phyloP scores from a whole-genome alignment of 2,888 invertebrate species.

The Erebia aethiops region DNA sequence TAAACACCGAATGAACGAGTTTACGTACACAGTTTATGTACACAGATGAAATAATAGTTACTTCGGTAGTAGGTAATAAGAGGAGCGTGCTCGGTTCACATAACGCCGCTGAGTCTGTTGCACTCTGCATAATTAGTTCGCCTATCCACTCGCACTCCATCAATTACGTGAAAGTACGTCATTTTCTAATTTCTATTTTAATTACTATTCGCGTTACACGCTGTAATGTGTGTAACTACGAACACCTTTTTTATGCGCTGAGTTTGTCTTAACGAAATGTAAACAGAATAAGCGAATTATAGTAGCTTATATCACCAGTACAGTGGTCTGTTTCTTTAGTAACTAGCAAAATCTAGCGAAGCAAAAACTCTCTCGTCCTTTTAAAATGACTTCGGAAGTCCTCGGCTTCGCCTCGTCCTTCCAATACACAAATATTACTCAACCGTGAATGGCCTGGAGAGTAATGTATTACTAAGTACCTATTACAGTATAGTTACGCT shows the following conservation, averaged over 20 bases:
- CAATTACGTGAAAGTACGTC: conserved; percentile 67
- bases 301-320: too few species aligned
- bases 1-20: not conserved
- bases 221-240: conserved; percentile 9
- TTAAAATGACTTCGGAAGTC: too few species aligned
- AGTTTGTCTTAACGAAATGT: not conserved
- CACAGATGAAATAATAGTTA: not conserved
- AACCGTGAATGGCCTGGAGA: not conserved
- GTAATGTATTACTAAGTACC: too few species aligned
- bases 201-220: conserved; percentile 44
- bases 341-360: too few species aligned
- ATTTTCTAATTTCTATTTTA: conserved; percentile 69
- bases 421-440: not conserved
- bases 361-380: too few species aligned
- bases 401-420: not conserved
- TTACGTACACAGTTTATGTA: conserved; percentile 16
- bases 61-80: conserved; percentile 8
- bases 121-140: conserved; percentile 66
- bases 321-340: too few species aligned
- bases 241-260: conserved; percentile 8
- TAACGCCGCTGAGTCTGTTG: conserved; percentile 44
- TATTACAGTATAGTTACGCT: not conserved
- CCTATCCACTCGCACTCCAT: conserved; percentile 57
- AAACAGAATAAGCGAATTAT: not conserved
- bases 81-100: conserved; percentile 39